These are phyloP conservation scores for Calliphora vicina DNA, from an alignment of 1,140 invertebrate genomes.

Conservation along the genomic window DNA sequence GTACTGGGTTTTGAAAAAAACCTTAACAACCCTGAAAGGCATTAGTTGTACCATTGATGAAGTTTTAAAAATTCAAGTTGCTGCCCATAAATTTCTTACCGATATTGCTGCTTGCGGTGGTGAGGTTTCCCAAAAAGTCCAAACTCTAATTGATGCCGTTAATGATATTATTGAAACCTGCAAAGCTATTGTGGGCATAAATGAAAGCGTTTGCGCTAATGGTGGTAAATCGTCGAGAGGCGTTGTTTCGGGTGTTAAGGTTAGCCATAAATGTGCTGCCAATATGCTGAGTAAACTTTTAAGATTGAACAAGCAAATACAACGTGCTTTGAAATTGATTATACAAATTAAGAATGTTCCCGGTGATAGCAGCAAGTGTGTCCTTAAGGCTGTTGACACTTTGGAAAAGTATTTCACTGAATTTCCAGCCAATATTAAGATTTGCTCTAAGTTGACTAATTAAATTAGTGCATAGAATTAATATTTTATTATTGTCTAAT, in stretches of 20 bases:
- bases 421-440: constrained; percentile 45
- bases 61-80: constrained; percentile 46
- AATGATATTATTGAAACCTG: constrained; percentile 41
- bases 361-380: constrained; percentile 46
- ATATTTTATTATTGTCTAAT: too few species aligned
- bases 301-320: constrained; percentile 40
- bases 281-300: constrained; percentile 38
- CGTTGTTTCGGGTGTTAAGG: background rate
- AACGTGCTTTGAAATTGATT: constrained; percentile 38
- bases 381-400: constrained; percentile 39
- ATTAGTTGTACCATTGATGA: constrained; percentile 50
- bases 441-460: constrained; percentile 49
- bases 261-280: constrained; percentile 33
- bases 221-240: background rate
- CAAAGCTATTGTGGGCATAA: constrained; percentile 43
- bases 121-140: constrained; percentile 46
- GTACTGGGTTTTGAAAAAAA: constrained; percentile 24
- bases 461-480: too few species aligned
- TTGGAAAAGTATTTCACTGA: constrained; percentile 47
- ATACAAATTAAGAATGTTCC: constrained; percentile 46
- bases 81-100: constrained; percentile 43
- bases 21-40: constrained; percentile 47
- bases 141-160: constrained; percentile 48
- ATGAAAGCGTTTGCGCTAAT: constrained; percentile 41
- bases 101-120: constrained; percentile 43